Percentiles rank a stretch among this genome's conserved stretches.
phyloP scores from a whole-genome alignment of 2,797 vertebrate species.

The Pitangus sulphuratus region DNA sequence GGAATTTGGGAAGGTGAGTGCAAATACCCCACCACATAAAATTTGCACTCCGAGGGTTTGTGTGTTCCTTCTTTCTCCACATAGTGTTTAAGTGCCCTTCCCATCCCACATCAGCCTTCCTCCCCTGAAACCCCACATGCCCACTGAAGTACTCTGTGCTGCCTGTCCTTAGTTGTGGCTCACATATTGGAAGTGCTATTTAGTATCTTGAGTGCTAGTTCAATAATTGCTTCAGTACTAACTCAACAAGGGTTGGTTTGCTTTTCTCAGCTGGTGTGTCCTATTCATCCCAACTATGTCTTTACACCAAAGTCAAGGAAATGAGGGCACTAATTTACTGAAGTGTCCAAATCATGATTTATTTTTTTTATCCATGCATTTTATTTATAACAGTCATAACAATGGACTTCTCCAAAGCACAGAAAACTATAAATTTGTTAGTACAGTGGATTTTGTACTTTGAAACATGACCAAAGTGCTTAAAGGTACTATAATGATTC shows the following conservation, averaged over 20 bases:
- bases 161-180: not conserved
- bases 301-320: not conserved
- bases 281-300: not conserved
- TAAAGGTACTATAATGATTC: constrained; percentile 22
- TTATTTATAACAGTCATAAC: constrained; percentile 32
- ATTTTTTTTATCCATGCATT: not conserved
- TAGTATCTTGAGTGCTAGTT: not conserved
- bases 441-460: constrained; percentile 32
- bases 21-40: not conserved
- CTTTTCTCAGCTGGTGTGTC: not conserved
- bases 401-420: constrained; percentile 20
- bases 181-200: fast-evolving
- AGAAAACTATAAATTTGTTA: constrained; percentile 23
- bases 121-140: not conserved
- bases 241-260: not conserved
- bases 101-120: not conserved
- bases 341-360: not conserved
- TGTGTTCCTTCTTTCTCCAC: not conserved
- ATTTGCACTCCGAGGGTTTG: not conserved
- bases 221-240: not conserved
- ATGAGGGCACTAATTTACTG: not conserved
- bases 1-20: not conserved
- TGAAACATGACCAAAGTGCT: constrained; percentile 1
- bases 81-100: not conserved
- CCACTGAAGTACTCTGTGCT: not conserved